Evolutionary conservation across 2,888 invertebrate species (phyloP), one percentile per base, ranked within the genome.

Genomic region (Lithophane semibrunnea): DNA sequence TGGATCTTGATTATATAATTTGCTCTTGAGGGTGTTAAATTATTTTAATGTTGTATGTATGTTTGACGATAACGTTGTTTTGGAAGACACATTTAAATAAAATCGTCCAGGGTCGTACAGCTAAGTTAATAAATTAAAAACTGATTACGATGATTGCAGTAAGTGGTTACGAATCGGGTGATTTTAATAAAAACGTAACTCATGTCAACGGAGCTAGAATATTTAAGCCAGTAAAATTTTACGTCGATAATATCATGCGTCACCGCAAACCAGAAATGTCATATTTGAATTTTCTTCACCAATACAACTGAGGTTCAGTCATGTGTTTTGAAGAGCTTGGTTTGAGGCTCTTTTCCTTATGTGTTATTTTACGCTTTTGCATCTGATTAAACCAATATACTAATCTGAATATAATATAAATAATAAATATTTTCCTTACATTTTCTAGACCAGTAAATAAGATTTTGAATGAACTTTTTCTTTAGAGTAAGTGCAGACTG

Each of bases 1-100:
- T 74, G 64, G 67, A 86, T 83, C 84, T 86, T 80, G 77, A 86
- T 85, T 78, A 83, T 67, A 78, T 81, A 80, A 86, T 86, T 87
- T 80, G 63, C 80, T 75, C 71, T 82, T 71, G 77, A 80, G 64
- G 37, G 71, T 24, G 44, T 73, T 78, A 73, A 54, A 86, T 84
- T 80, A 81, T 77, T 79, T 65, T 71, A 71, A 75, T 54, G 73
- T 74, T 68, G 68, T 61, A 72, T 82, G 83, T 79, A 72, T 82
- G 83, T 79, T 79, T 66, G 64, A 66, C n/a, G 54, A 70, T 80
- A 68, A 75, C 65, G 44, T 73, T 86, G 56, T 86, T 80, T 76
- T 72, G 56, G 54, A 72, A 84, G 63, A 78, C 54, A 79, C 65
- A 58, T 75, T 80, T 76, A 64, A 76, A 78, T 75, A 68, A 73